These are phyloP conservation scores for Gallirallus australis DNA, from an alignment of 2,797 vertebrate genomes.

Conservation along the genomic window DNA sequence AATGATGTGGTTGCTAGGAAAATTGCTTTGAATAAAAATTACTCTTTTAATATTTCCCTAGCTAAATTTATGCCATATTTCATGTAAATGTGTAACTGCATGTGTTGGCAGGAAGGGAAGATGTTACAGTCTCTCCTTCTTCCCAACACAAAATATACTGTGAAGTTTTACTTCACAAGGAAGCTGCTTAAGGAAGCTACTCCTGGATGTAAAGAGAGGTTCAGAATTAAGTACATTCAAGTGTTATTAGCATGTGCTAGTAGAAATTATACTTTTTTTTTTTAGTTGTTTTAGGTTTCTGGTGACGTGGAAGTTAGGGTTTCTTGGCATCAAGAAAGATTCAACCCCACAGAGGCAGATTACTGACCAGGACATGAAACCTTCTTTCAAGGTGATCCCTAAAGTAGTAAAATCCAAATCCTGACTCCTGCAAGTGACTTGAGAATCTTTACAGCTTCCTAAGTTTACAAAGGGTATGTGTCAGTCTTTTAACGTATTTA, in stretches of 20 bases:
- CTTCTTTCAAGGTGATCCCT: neutral
- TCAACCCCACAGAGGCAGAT: neutral
- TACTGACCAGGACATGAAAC: neutral
- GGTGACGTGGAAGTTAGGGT: neutral
- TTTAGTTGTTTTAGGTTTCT: neutral
- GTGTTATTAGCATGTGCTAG: neutral
- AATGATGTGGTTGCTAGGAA: neutral
- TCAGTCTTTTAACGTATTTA: conserved; percentile 13
- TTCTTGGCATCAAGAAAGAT: neutral
- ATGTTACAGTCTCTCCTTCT: conserved; percentile 18
- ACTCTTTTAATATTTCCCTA: conserved; percentile 3
- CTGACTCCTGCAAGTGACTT: neutral
- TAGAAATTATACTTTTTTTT: neutral
- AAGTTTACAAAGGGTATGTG: neutral
- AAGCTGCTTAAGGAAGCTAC: neutral
- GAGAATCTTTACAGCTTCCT: neutral
- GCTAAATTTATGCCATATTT: conserved; percentile 33
- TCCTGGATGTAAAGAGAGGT: neutral
- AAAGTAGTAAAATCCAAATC: neutral
- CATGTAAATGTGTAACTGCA: neutral
- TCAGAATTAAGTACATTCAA: conserved; percentile 7
- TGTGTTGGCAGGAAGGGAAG: neutral
- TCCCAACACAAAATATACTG: neutral
- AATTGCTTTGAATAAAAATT: conserved; percentile 7
- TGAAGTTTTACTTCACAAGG: neutral